Evolutionary conservation across 2,888 invertebrate genomes (phyloP), one percentile per base, ranked within the genome.

Genomic region (Atethmia centrago): DNA sequence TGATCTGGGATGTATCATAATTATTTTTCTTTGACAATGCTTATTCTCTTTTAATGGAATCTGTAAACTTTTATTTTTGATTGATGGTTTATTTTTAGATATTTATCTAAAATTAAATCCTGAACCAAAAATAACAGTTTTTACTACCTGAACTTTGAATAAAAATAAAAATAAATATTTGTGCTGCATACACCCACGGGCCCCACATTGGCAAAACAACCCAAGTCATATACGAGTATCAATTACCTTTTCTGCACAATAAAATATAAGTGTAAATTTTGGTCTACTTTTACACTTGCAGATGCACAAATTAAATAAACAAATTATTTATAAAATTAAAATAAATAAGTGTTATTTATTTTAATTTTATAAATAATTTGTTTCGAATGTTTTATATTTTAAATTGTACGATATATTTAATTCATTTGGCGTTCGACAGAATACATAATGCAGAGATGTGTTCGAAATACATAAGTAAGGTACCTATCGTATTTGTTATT

Each of bases 401-500:
- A 25, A 65, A 63, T 31, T 25, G 31, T 28, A 25, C n/a, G n/a
- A 42, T 59, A 47, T 75, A 71, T 76, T 64, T 67, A 55, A 71
- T 72, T 66, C n/a, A 70, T 77, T 77, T 59, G 58, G 16, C 36
- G 14, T 31, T 55, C 45, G 10, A 61, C 12, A 58, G 31, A 61
- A 77, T 74, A 74, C 63, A 59, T 74, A 75, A 74, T 67, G 65
- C 36, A 55, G 28, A 19, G 19, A 69, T 78, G 47, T 53, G 63
- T 58, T 74, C 31, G 51, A 45, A 72, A 74, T 77, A 72, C 21
- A 59, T 71, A 69, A 25, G 21, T 70, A n/a, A 77, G 19, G 59
- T 10, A 4, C 0, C 1, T 28, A 12, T 42, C 14, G 12, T 42
- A 10, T 68, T 56, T 74, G 69, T 80, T 70, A 58, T 88, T 31